Percentiles rank a stretch among this genome's conserved stretches.
These are phyloP conservation scores for Morpho deidamia DNA, from an alignment of 2,888 invertebrate genomes.

Conservation along the genomic window DNA sequence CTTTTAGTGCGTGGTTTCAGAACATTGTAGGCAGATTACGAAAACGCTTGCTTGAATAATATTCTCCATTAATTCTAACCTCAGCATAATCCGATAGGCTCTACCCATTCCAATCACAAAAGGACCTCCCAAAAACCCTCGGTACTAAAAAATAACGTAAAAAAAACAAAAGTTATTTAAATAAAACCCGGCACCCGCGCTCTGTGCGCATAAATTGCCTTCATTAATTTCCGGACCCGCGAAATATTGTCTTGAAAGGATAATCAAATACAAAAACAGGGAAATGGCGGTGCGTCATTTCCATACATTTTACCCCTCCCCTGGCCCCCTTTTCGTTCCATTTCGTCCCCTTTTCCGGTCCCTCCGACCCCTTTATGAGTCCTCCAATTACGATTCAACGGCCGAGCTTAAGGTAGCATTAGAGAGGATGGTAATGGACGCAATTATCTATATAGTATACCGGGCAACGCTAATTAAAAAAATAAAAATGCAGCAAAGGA, in stretches of 20 bases:
- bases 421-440: slow-evolving; percentile 40
- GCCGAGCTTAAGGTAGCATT: slow-evolving; percentile 70
- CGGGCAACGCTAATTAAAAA: slow-evolving; percentile 19
- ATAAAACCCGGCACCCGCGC: slow-evolving; percentile 66
- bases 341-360: slow-evolving; percentile 55
- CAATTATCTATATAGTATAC: slow-evolving; percentile 35
- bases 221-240: slow-evolving; percentile 76
- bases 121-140: slow-evolving; percentile 57
- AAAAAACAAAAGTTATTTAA: slow-evolving; percentile 64
- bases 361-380: slow-evolving; percentile 69
- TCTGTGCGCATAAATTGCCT: slow-evolving; percentile 76
- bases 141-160: slow-evolving; percentile 38
- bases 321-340: slow-evolving; percentile 55
- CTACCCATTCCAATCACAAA: slow-evolving; percentile 59
- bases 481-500: slow-evolving; percentile 2
- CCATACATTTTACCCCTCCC: slow-evolving; percentile 63
- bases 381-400: slow-evolving; percentile 71
- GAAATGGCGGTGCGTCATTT: slow-evolving; percentile 77
- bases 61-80: slow-evolving; percentile 45
- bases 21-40: too few relatives aligned
- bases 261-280: slow-evolving; percentile 78
- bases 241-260: slow-evolving; percentile 79
- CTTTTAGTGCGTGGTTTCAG: too few relatives aligned
- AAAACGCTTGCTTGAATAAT: slow-evolving; percentile 6
- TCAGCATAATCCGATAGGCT: slow-evolving; percentile 49